A percentile compares a stretch with the other conserved stretches of the same genome.
Evolutionary conservation across 2,797 vertebrate genomes (phyloP).

Genomic region (Labroides dimidiatus): DNA sequence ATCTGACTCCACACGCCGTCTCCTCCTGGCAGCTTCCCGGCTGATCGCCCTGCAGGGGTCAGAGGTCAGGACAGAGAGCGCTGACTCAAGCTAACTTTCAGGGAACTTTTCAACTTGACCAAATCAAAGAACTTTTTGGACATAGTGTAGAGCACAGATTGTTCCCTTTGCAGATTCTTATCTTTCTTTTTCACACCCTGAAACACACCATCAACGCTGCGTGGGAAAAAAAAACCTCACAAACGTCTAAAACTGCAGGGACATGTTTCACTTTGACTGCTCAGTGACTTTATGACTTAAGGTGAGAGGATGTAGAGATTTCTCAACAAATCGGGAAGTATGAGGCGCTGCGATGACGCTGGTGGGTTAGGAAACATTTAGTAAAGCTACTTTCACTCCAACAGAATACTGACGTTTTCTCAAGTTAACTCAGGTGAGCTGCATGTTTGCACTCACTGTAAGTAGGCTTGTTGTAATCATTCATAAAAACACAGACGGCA

Average conservation of each 20-base stretch:
- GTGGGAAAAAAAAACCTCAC: neutral
- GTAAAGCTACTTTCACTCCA: neutral
- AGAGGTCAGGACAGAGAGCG: too few species aligned
- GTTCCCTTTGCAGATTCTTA: neutral
- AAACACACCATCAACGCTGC: neutral
- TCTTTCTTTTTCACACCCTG: neutral
- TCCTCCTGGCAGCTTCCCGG: conserved; percentile 89
- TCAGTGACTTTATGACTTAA: conserved; percentile 12
- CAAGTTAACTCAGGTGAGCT: too few species aligned
- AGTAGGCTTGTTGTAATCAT: too few species aligned
- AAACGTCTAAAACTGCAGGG: neutral
- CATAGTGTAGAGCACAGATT: too few species aligned
- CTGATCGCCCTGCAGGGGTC: conserved; percentile 77
- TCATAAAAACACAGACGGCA: too few species aligned
- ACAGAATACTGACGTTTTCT: too few species aligned
- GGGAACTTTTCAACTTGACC: too few species aligned
- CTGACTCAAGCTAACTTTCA: too few species aligned
- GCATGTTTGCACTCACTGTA: too few species aligned
- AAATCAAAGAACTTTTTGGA: too few species aligned
- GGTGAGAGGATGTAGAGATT: conserved; percentile 18
- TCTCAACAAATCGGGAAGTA: conserved; percentile 17
- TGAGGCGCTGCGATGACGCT: neutral
- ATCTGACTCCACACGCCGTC: conserved; percentile 92
- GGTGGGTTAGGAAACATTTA: neutral
- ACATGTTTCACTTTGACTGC: neutral